Conservation (phyloP, 1,140 invertebrate species). For the Cotesia typhae region DNA sequence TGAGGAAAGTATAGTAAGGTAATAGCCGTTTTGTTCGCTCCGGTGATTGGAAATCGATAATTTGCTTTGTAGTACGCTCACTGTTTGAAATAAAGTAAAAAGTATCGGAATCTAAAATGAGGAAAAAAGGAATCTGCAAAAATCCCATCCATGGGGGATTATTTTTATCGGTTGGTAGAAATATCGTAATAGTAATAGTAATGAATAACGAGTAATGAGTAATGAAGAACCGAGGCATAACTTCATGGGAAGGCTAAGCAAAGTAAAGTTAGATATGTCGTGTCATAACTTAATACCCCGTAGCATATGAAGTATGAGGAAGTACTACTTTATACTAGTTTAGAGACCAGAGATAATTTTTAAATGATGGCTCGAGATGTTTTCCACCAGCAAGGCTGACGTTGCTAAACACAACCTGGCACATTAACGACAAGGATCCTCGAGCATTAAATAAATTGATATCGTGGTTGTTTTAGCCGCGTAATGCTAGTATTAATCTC, state of each 20-base stretch:
- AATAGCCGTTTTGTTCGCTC: conserved; percentile 39
- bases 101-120: conserved; percentile 1
- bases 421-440: background rate
- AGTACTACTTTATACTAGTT: too few species aligned
- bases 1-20: conserved; percentile 14
- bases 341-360: background rate
- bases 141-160: background rate
- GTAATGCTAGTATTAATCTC: background rate
- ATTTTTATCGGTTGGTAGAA: too few species aligned
- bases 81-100: conserved; percentile 27
- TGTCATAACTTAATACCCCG: too few species aligned
- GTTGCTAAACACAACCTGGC: background rate
- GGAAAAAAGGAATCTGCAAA: conserved; percentile 12
- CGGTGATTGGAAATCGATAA: conserved; percentile 48
- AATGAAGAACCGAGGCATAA: too few species aligned
- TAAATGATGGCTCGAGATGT: conserved; percentile 6
- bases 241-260: too few species aligned
- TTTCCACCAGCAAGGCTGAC: background rate
- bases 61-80: conserved; percentile 35
- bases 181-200: too few species aligned
- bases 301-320: too few species aligned
- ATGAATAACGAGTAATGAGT: too few species aligned
- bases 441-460: conserved; percentile 25
- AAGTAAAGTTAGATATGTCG: background rate
- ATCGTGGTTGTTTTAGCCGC: background rate